Evolutionary conservation across 1,140 invertebrate genomes (phyloP).

Genomic region (Monomorium pharaonis): DNA sequence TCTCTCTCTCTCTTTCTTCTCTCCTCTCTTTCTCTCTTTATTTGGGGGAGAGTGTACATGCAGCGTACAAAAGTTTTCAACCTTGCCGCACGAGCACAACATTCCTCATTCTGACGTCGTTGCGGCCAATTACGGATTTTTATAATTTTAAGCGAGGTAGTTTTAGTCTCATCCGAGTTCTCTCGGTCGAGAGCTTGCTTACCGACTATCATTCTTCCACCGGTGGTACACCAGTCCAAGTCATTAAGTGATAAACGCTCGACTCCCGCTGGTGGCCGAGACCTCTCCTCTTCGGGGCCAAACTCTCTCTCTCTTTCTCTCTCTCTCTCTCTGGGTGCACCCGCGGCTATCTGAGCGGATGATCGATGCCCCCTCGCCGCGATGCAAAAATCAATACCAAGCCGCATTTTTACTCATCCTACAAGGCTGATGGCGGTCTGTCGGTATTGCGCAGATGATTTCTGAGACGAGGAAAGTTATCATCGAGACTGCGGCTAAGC

Average conservation of each 20-base stretch:
- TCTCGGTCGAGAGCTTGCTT: constrained; percentile 45
- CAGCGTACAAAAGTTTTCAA: constrained; percentile 30
- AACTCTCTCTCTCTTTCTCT: no score
- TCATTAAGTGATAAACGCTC: constrained; percentile 68
- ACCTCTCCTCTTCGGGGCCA: constrained; percentile 24
- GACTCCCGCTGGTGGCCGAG: constrained; percentile 56
- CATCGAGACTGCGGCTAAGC: not conserved
- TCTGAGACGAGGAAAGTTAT: not conserved
- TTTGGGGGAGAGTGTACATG: not conserved
- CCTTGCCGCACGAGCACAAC: constrained; percentile 24
- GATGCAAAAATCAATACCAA: constrained; percentile 51
- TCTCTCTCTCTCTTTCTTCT: not conserved
- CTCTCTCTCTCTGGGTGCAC: not conserved
- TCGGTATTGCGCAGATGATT: not conserved
- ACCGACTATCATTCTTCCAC: constrained; percentile 41
- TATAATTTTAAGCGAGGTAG: constrained; percentile 48
- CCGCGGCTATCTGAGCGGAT: constrained; percentile 29
- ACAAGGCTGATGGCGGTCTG: not conserved
- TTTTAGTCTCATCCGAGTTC: constrained; percentile 54
- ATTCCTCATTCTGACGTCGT: constrained; percentile 49
- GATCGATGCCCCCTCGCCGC: constrained; percentile 49
- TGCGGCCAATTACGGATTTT: constrained; percentile 52
- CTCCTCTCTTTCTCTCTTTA: not conserved
- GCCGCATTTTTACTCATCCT: constrained; percentile 4
- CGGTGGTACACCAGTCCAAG: constrained; percentile 24